Conservation (phyloP, 2,113 vertebrate species). For the Phylloscopus whistleri region DNA sequence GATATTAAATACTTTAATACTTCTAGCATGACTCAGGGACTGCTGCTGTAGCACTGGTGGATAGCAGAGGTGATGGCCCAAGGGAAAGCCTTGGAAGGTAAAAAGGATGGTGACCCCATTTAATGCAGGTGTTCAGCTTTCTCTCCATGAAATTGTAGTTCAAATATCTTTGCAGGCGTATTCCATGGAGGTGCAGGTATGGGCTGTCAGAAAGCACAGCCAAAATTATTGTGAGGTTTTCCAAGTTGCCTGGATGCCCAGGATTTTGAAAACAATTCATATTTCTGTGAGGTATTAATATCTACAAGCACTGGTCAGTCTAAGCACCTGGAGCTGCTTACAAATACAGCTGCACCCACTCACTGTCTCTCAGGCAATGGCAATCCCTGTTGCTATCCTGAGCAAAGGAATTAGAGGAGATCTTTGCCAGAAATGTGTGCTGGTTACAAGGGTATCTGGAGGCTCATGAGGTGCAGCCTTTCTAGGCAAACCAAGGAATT, state of each 20-base stretch:
- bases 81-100: not conserved
- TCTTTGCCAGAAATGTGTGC: not conserved
- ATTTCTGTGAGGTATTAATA: not conserved
- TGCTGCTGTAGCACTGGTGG: not conserved
- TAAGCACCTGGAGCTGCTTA: not conserved
- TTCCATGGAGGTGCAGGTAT: rapidly evolving
- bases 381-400: not conserved
- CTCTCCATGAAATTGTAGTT: not conserved
- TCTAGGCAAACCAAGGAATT: not conserved
- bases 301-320: not conserved
- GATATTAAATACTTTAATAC: not conserved
- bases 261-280: not conserved
- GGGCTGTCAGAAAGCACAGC: not conserved
- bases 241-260: not conserved
- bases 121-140: not conserved
- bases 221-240: not conserved
- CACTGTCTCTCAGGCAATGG: not conserved
- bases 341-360: not conserved
- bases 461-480: not conserved
- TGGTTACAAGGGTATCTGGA: not conserved
- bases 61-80: not conserved
- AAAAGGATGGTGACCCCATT: not conserved
- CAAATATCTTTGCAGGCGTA: not conserved
- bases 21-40: rapidly evolving
- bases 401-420: not conserved